Conservation (phyloP, 2,888 invertebrate species). For the Vandiemenella viatica region DNA sequence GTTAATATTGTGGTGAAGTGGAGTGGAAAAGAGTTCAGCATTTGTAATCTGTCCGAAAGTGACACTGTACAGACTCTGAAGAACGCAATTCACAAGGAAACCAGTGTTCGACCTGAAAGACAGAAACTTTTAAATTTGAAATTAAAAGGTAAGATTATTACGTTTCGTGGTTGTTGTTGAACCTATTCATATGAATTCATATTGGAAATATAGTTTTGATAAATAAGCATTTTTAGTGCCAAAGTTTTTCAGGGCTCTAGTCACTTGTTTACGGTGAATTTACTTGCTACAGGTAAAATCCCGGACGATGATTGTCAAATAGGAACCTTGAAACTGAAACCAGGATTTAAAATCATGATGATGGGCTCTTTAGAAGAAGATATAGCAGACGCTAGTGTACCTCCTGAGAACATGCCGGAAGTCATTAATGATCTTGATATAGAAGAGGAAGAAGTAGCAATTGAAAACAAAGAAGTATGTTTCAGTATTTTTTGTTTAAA, state of each 20-base stretch:
- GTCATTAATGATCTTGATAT: conserved; percentile 87
- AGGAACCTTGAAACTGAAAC: conserved; percentile 63
- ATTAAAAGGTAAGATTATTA: conserved; percentile 63
- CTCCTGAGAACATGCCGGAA: conserved; percentile 68
- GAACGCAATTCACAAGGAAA: conserved; percentile 69
- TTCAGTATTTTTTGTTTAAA: background rate
- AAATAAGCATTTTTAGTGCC: no score
- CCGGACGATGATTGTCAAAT: conserved; percentile 65
- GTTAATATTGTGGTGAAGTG: conserved; percentile 68
- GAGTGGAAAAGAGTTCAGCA: conserved; percentile 79
- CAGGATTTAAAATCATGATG: conserved; percentile 88
- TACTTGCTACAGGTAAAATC: conserved; percentile 58
- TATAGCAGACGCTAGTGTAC: conserved; percentile 65
- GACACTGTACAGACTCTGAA: conserved; percentile 69
- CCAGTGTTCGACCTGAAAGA: conserved; percentile 79
- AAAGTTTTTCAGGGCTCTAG: background rate
- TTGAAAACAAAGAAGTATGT: conserved; percentile 43
- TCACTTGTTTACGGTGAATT: background rate
- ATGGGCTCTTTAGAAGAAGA: conserved; percentile 91
- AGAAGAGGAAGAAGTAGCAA: conserved; percentile 57
- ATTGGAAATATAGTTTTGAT: background rate
- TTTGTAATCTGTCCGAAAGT: conserved; percentile 55
- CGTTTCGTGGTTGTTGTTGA: background rate
- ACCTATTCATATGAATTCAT: no score
- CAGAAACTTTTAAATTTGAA: conserved; percentile 89